Evolutionary conservation across 2,797 vertebrate genomes (phyloP).

Genomic region (Oreochromis mossambicus): DNA sequence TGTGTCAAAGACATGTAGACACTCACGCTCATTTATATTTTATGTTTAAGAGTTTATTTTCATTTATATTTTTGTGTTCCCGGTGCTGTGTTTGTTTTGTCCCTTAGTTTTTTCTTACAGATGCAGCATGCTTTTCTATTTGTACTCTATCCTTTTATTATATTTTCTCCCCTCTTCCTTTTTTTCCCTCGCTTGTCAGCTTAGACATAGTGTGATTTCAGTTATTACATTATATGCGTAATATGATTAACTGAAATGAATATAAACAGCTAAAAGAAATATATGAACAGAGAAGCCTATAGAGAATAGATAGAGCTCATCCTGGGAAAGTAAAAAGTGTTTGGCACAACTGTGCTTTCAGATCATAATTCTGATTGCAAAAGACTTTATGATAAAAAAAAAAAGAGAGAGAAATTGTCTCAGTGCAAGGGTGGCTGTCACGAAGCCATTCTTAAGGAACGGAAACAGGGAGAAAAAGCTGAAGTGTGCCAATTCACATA

Average conservation of each 20-base stretch:
- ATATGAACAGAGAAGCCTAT: neutral
- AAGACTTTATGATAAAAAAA: neutral
- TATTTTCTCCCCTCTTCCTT: accelerated
- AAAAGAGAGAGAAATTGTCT: neutral
- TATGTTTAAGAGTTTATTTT: neutral
- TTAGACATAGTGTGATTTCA: neutral
- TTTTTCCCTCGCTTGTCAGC: accelerated
- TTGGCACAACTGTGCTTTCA: neutral
- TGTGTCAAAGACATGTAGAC: neutral
- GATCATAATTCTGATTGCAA: neutral
- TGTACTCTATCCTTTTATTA: too few relatives aligned
- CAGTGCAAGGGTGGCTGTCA: neutral
- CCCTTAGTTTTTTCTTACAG: neutral
- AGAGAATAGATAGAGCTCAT: neutral
- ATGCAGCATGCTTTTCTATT: too few relatives aligned
- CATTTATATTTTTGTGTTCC: neutral
- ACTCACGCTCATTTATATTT: accelerated
- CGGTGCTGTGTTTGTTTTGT: neutral
- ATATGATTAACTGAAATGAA: neutral
- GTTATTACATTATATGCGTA: neutral
- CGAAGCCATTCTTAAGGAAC: neutral
- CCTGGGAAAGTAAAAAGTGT: neutral
- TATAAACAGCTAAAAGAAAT: neutral
- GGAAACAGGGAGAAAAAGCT: neutral
- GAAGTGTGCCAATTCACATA: neutral